These are phyloP conservation scores for Candoia aspera DNA, from an alignment of 2,113 vertebrate species.

Conservation along the genomic window DNA sequence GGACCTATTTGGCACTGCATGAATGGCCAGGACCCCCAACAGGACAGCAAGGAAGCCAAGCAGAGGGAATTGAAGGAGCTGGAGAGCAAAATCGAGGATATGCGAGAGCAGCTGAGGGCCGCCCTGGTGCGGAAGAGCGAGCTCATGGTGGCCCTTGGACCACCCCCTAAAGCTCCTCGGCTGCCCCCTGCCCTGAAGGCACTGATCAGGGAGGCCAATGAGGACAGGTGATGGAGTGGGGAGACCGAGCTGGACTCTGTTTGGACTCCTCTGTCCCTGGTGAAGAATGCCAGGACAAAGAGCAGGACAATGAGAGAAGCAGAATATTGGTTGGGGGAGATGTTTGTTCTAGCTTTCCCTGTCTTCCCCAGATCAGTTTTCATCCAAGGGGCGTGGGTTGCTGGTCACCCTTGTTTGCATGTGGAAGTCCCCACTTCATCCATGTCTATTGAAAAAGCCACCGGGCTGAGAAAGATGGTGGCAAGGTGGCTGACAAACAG, in stretches of 20 bases:
- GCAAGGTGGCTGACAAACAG: not conserved
- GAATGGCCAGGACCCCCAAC: constrained; percentile 56
- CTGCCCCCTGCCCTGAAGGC: not conserved
- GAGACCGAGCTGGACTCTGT: not conserved
- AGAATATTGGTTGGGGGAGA: not conserved
- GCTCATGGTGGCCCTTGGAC: constrained; percentile 76
- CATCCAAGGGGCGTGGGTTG: not conserved
- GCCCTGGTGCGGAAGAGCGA: constrained; percentile 80
- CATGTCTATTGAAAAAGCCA: not conserved
- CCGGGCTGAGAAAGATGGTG: not conserved
- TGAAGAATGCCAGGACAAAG: not conserved
- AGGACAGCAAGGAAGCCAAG: constrained; percentile 28
- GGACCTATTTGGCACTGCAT: constrained; percentile 32
- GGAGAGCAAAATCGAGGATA: constrained; percentile 76
- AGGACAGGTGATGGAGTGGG: constrained; percentile 70
- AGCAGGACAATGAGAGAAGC: not conserved
- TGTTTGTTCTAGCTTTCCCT: not conserved
- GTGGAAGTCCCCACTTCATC: not conserved
- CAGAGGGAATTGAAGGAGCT: constrained; percentile 77
- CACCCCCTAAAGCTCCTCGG: constrained; percentile 47
- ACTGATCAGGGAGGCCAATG: constrained; percentile 50
- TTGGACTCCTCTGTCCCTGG: not conserved
- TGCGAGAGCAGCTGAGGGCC: constrained; percentile 73
- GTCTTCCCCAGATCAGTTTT: not conserved
- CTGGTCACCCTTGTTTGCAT: not conserved